Conservation (phyloP, 2,888 invertebrate species). For the Drepanosiphum platanoidis region DNA sequence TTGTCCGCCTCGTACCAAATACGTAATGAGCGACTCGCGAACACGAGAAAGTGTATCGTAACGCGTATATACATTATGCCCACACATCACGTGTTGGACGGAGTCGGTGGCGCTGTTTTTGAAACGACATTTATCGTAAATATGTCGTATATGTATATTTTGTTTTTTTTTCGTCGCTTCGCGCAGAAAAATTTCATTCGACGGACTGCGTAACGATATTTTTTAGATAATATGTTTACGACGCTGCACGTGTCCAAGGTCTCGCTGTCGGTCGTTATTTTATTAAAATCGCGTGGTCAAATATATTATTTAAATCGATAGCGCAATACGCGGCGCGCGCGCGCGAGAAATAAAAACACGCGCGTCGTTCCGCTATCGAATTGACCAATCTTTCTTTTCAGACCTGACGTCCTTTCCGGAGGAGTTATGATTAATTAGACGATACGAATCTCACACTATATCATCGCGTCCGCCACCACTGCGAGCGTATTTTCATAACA, state of each 20-base stretch:
- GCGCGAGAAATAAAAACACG: not conserved
- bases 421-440: constrained; percentile 3
- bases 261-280: not conserved
- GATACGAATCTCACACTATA: not conserved
- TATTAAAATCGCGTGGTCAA: constrained; percentile 3
- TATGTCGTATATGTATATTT: too few species aligned
- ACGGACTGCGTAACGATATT: not conserved
- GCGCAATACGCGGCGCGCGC: not conserved
- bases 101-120: too few species aligned
- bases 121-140: too few species aligned
- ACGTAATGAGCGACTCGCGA: too few species aligned
- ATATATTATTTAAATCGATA: constrained; percentile 8
- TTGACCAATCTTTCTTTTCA: not conserved
- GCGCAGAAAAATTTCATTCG: not conserved
- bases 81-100: too few species aligned
- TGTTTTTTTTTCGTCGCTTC: too few species aligned
- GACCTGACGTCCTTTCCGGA: not conserved
- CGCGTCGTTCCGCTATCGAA: constrained; percentile 2
- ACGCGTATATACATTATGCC: too few species aligned
- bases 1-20: too few species aligned
- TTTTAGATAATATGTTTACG: not conserved
- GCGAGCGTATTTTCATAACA: not conserved
- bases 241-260: not conserved
- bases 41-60: too few species aligned
- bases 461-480: not conserved